A percentile compares a stretch with the other conserved stretches of the same genome.
Conservation (phyloP, 2,113 vertebrate species). For the Cinclus mexicanus region DNA sequence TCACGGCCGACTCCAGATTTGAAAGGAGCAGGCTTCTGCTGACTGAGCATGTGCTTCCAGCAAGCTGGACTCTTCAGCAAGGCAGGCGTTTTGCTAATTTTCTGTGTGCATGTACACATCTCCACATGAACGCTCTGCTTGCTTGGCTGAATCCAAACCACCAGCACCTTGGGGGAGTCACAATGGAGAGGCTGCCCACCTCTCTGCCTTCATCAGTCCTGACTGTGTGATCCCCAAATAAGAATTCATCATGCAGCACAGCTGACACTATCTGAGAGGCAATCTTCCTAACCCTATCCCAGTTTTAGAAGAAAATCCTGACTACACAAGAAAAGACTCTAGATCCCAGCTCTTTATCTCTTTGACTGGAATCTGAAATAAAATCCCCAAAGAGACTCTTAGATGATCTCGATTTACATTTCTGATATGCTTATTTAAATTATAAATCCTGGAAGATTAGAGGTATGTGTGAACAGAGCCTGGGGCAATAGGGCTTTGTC, state of each 20-base stretch:
- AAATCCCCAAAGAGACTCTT: background rate
- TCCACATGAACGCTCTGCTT: background rate
- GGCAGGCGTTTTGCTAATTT: background rate
- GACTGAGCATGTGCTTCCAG: background rate
- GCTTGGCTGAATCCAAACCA: background rate
- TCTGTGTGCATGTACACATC: background rate
- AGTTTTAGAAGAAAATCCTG: background rate
- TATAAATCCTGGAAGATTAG: conserved; percentile 8
- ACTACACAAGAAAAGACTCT: background rate
- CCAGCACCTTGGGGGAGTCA: background rate
- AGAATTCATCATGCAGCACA: background rate
- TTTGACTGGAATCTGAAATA: background rate
- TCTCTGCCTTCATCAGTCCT: background rate
- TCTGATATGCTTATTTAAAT: conserved; percentile 3
- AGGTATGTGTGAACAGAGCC: background rate
- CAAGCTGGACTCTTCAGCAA: background rate
- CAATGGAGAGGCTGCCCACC: background rate
- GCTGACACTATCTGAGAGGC: background rate
- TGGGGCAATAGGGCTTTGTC: background rate
- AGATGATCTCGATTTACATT: background rate
- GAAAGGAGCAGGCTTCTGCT: background rate
- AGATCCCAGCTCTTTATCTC: background rate
- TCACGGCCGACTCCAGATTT: background rate
- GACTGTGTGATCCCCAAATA: background rate
- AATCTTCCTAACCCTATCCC: background rate